phyloP scores from a whole-genome alignment of 1,140 invertebrate species.

The Aphis craccivora region DNA sequence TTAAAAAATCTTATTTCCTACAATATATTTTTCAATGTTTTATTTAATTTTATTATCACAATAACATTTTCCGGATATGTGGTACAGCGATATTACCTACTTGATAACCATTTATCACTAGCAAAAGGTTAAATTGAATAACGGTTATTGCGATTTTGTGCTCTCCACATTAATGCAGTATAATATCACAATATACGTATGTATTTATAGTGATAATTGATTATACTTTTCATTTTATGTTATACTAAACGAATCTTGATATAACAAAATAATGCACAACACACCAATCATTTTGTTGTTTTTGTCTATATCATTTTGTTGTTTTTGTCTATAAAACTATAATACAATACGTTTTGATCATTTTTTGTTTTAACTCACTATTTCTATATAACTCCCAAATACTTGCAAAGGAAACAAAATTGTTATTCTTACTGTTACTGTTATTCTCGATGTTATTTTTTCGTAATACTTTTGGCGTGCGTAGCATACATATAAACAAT shows the following conservation, averaged over 20 bases:
- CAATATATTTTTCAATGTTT: not conserved
- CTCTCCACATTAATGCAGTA: not conserved
- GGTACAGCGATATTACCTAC: not conserved
- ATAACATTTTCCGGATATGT: not conserved
- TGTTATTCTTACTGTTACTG: no score
- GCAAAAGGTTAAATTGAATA: not conserved
- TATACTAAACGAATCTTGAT: not conserved
- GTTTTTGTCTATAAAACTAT: not conserved
- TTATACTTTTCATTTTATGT: not conserved
- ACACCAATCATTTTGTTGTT: not conserved
- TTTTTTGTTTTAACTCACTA: not conserved
- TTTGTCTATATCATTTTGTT: not conserved
- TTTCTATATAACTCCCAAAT: not conserved
- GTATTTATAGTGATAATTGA: not conserved
- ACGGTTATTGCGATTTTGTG: not conserved
- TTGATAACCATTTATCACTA: not conserved
- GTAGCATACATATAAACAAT: not conserved
- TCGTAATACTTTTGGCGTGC: no score
- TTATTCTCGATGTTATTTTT: no score
- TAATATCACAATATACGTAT: not conserved
- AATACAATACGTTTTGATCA: not conserved
- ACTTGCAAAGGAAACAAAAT: no score
- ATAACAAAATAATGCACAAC: not conserved
- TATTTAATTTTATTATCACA: not conserved
- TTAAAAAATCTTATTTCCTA: not conserved